Percentiles rank a stretch among this genome's conserved stretches.
Conservation (phyloP, 35 echinoderm and acorn worm species). For the Amphiura filiformis region DNA sequence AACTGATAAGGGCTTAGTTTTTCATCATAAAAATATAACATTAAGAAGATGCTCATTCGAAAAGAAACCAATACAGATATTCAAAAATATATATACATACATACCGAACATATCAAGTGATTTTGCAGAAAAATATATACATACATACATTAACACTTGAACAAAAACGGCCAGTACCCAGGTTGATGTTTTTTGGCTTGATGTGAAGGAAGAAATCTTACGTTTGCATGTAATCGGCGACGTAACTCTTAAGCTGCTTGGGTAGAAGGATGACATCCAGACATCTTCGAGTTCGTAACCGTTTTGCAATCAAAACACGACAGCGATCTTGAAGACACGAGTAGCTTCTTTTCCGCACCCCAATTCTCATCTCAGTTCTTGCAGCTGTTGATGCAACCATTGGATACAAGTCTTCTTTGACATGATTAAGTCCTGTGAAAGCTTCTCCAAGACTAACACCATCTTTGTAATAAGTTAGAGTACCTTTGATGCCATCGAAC, state of each 20-base stretch:
- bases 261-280: slow-evolving; percentile 30
- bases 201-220: not conserved
- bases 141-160: not conserved
- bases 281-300: slow-evolving; percentile 4
- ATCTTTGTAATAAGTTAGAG: slow-evolving; percentile 83
- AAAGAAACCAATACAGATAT: no score
- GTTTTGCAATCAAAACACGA: slow-evolving; percentile 49
- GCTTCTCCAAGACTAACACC: slow-evolving; percentile 69
- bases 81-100: not conserved
- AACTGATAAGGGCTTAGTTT: not conserved
- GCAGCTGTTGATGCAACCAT: slow-evolving; percentile 86
- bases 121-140: not conserved
- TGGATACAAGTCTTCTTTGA: slow-evolving; percentile 59
- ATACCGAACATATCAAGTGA: not conserved
- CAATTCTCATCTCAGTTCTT: slow-evolving; percentile 78
- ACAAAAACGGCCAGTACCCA: not conserved
- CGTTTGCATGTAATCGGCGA: not conserved
- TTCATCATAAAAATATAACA: not conserved
- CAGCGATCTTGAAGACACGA: slow-evolving; percentile 74
- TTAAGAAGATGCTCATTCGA: not conserved
- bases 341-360: slow-evolving; percentile 34
- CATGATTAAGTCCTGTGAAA: slow-evolving; percentile 54
- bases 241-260: slow-evolving; percentile 13
- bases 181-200: no score
- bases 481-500: slow-evolving; percentile 75